Evolutionary conservation across 2,113 vertebrate species (phyloP).

Genomic region (Microcebus murinus): DNA sequence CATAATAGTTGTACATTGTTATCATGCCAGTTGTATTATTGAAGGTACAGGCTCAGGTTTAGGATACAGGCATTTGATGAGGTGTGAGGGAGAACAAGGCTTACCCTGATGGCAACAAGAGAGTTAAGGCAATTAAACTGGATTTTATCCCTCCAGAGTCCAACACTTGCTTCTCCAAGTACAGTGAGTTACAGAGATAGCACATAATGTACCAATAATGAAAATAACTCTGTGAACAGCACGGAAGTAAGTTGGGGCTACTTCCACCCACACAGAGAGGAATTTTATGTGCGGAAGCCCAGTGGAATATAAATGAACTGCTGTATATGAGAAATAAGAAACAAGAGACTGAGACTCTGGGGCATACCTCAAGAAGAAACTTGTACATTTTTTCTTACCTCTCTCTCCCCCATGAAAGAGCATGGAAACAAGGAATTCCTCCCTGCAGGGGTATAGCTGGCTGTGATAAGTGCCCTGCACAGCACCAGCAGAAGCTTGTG

Average conservation of each 20-base stretch:
- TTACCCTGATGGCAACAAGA: not conserved
- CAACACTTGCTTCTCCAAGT: slow-evolving; percentile 64
- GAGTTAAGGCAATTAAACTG: slow-evolving; percentile 38
- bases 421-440: not conserved
- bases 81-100: not conserved
- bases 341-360: slow-evolving; percentile 26
- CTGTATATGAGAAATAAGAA: slow-evolving; percentile 36
- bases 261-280: slow-evolving; percentile 75
- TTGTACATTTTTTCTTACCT: not conserved
- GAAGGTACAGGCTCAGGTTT: not conserved
- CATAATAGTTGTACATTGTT: too few relatives aligned
- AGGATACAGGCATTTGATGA: not conserved
- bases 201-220: slow-evolving; percentile 77
- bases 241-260: slow-evolving; percentile 73
- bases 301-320: slow-evolving; percentile 72
- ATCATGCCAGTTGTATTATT: not conserved
- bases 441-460: not conserved
- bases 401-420: not conserved
- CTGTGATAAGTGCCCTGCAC: not conserved
- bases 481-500: not conserved
- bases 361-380: not conserved
- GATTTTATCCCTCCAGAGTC: slow-evolving; percentile 54
- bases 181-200: slow-evolving; percentile 75
- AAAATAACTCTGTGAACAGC: slow-evolving; percentile 82
- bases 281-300: slow-evolving; percentile 71